Evolutionary conservation across 2,113 vertebrate genomes (phyloP), one percentile per base, ranked within the genome.

Genomic region (Empidonax traillii): DNA sequence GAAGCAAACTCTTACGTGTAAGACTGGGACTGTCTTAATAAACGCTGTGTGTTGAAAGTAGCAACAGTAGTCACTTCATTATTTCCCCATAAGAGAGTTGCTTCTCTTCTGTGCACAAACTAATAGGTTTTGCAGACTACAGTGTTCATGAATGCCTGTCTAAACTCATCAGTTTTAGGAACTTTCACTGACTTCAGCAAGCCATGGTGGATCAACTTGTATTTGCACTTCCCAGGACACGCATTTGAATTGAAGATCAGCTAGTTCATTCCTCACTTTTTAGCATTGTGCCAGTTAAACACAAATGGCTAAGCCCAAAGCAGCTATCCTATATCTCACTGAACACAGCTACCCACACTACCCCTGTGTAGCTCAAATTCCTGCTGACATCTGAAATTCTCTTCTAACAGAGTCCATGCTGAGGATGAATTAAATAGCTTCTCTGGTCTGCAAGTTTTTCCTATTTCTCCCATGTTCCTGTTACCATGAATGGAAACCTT

Each of bases 341-440:
- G 89, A 87, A 85, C 87, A 75, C 59, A 89, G 76, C 69, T 88
- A 84, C 76, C 66, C 94, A 65, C 30, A 56, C 39, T 61, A 59
- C 24, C 87, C 83, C 55, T 43, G 58, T 78, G 77, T 85, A 95
- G 82, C 62, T 94, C 49, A 76, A 76, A 95, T 92, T 91, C 69
- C 77, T 90, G 93, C 91, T 91, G 89, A 90, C 66, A 66, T 87
- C 56, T 67, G 91, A 94, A 91, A 95, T 95, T 89, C 63, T 53
- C 72, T 85, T 68, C 52, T 91, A 87, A 92, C 84, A 76, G 61
- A 94, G 58, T 90, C 58, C 37, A 31, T 27, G 24, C 41, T 3
- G 18, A 90, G 79, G n/a, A 80, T 62, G 25, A 94, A 89, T 51
- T 62, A 74, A 97, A 75, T 14, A 84, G 53, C 49, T 92, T 82